Conservation (phyloP, 2,113 vertebrate genomes). For the Gambusia holbrooki region DNA sequence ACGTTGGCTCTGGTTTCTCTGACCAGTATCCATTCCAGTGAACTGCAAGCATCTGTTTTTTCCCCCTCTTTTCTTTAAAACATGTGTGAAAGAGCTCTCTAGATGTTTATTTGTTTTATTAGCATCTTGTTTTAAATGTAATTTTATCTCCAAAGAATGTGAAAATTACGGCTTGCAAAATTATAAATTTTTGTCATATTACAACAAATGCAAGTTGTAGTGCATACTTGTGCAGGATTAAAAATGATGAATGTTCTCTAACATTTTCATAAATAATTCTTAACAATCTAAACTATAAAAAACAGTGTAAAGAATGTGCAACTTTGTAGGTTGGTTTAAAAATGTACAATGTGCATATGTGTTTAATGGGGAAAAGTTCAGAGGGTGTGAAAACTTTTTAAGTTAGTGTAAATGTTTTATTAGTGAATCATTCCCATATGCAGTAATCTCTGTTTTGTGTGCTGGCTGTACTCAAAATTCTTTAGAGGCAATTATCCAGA, state of each 20-base stretch:
- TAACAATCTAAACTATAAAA: too few species aligned
- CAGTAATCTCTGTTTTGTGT: neutral
- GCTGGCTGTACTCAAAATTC: slow-evolving; percentile 1
- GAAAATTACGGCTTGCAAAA: neutral
- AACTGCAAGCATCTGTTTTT: neutral
- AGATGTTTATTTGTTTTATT: slow-evolving; percentile 13
- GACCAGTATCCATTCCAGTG: slow-evolving; percentile 21
- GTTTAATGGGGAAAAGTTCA: neutral
- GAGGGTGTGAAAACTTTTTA: neutral
- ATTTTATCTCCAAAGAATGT: neutral
- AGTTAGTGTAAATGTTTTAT: neutral
- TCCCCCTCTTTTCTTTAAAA: neutral
- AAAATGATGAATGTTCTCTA: too few species aligned
- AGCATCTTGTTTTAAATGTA: slow-evolving; percentile 1
- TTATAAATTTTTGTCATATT: too few species aligned
- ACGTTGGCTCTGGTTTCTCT: slow-evolving; percentile 20
- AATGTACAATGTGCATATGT: neutral
- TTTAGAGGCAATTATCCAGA: slow-evolving; percentile 36
- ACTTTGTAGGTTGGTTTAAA: too few species aligned
- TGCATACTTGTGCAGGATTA: too few species aligned
- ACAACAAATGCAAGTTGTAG: too few species aligned
- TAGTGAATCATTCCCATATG: neutral
- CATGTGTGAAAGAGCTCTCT: slow-evolving; percentile 26
- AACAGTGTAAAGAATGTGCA: too few species aligned
- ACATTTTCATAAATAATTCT: too few species aligned